These are phyloP conservation scores for Heliconius hewitsoni DNA, from an alignment of 1,140 invertebrate genomes.

Conservation along the genomic window DNA sequence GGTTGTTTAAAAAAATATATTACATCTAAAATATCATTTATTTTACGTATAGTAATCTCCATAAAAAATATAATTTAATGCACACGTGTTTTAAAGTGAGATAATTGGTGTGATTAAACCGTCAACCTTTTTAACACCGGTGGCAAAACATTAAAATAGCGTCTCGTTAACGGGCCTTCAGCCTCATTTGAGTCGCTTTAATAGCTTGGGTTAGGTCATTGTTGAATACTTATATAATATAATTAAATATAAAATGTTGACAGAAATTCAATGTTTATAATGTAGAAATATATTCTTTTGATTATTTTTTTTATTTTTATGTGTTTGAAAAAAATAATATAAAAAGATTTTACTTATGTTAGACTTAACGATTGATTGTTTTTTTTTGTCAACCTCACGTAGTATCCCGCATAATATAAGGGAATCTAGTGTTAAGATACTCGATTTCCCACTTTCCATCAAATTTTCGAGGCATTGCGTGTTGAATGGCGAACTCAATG, in stretches of 20 bases:
- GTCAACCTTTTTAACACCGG: slow-evolving; percentile 41
- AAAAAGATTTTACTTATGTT: too few relatives aligned
- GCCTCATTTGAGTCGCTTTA: slow-evolving; percentile 30
- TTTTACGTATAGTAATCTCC: slow-evolving; percentile 13
- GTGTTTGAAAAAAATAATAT: too few relatives aligned
- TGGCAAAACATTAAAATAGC: slow-evolving; percentile 36
- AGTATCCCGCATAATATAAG: too few relatives aligned
- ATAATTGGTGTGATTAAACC: slow-evolving; percentile 37
- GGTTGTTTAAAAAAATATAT: background rate
- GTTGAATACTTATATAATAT: slow-evolving; percentile 15
- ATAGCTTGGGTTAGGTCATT: slow-evolving; percentile 28
- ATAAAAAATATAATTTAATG: slow-evolving; percentile 25
- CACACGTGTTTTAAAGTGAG: slow-evolving; percentile 27
- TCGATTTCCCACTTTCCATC: too few relatives aligned
- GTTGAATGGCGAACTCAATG: too few relatives aligned
- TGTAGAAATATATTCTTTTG: too few relatives aligned
- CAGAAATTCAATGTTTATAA: too few relatives aligned
- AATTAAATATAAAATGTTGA: background rate
- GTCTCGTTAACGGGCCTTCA: slow-evolving; percentile 32
- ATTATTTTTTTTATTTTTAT: too few relatives aligned
- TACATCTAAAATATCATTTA: background rate
- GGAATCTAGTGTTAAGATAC: too few relatives aligned
- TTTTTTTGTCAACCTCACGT: too few relatives aligned
- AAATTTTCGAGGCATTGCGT: too few relatives aligned
- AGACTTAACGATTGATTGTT: too few relatives aligned